Conservation (phyloP, 2,888 invertebrate genomes). For the Agrilus mali region DNA sequence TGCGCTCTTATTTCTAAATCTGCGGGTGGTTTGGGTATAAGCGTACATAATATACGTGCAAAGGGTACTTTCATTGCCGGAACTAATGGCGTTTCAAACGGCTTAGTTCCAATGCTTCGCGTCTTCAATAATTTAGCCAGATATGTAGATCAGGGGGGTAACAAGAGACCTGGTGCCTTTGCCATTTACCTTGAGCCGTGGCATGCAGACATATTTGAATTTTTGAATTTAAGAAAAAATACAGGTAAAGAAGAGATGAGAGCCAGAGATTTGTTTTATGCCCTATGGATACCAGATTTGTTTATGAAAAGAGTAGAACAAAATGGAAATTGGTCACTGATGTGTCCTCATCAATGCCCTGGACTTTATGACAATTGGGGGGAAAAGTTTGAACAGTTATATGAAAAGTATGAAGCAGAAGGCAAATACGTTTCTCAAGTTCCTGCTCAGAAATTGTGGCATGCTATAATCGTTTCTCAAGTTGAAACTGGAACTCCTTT, state of each 20-base stretch:
- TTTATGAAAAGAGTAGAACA: slow-evolving; percentile 91
- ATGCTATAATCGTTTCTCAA: slow-evolving; percentile 86
- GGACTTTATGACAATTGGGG: slow-evolving; percentile 90
- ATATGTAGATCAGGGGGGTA: slow-evolving; percentile 97
- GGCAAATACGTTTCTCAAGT: slow-evolving; percentile 52
- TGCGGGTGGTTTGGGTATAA: slow-evolving; percentile 94
- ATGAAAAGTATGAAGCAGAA: slow-evolving; percentile 74
- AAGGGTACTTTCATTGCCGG: slow-evolving; percentile 87
- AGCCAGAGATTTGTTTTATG: slow-evolving; percentile 93
- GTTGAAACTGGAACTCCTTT: slow-evolving; percentile 98
- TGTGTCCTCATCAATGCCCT: slow-evolving; percentile 93
- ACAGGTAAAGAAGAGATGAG: slow-evolving; percentile 90
- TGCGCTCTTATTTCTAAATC: slow-evolving; percentile 94
- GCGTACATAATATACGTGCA: slow-evolving; percentile 89
- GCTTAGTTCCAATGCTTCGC: slow-evolving; percentile 88
- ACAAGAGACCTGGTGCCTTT: slow-evolving; percentile 95
- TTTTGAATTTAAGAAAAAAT: slow-evolving; percentile 88
- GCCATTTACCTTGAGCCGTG: slow-evolving; percentile 97
- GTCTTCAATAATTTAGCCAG: slow-evolving; percentile 93
- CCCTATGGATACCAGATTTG: slow-evolving; percentile 95
- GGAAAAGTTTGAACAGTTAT: slow-evolving; percentile 82
- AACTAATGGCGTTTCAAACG: slow-evolving; percentile 90
- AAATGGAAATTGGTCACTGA: slow-evolving; percentile 81
- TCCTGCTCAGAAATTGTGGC: slow-evolving; percentile 83
- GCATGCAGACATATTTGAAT: slow-evolving; percentile 96